Evolutionary conservation across 2,113 vertebrate species (phyloP).

Genomic region (Leiothrix lutea): DNA sequence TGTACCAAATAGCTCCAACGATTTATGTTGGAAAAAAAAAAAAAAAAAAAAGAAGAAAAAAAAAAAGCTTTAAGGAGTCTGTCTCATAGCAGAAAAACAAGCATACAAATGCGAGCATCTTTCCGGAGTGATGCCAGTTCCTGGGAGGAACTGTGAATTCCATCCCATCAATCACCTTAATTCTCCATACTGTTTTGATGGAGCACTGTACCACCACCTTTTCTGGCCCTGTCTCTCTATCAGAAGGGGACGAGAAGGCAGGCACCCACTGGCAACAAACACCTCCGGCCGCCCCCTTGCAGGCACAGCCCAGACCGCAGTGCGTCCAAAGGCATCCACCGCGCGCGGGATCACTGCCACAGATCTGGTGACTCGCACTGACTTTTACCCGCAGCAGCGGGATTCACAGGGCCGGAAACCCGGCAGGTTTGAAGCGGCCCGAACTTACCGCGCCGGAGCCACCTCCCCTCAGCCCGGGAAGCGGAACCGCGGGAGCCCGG

Average conservation of each 20-base stretch:
- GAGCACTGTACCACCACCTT: background rate
- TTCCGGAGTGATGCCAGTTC: background rate
- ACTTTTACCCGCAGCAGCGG: no score
- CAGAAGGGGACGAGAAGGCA: no score
- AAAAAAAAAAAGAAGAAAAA: no score
- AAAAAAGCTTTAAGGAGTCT: background rate
- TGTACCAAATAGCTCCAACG: background rate
- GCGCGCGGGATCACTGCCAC: no score
- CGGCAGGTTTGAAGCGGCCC: background rate
- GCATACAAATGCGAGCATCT: background rate
- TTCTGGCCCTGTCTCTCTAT: fast-evolving
- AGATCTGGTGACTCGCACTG: no score
- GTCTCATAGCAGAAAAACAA: fast-evolving
- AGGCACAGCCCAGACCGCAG: background rate
- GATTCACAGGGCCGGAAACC: no score
- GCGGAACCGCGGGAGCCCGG: background rate
- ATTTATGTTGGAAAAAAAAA: fast-evolving
- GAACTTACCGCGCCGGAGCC: background rate
- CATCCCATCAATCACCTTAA: background rate
- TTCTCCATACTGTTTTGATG: background rate
- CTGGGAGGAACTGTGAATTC: background rate
- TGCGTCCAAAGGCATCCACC: fast-evolving
- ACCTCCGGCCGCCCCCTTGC: background rate
- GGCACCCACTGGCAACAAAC: fast-evolving
- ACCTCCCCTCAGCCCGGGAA: background rate